phyloP scores from a whole-genome alignment of 2,888 invertebrate species.

The Leptinotarsa haldemani region DNA sequence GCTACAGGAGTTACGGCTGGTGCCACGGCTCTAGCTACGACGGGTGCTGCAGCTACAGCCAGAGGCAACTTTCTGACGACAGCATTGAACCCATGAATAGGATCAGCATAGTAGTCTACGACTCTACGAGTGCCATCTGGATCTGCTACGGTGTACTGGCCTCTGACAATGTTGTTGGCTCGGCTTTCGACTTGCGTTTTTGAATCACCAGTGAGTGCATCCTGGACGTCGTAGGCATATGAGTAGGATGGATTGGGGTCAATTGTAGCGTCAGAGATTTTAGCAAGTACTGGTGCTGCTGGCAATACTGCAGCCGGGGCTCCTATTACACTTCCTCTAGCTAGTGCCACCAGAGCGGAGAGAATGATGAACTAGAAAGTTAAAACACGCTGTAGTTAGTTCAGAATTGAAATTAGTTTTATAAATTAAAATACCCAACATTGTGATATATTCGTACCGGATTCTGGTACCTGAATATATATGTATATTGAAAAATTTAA shows the following conservation, averaged over 20 bases:
- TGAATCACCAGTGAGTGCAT: conserved; percentile 69
- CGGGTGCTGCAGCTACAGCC: conserved; percentile 48
- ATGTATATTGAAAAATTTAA: no score
- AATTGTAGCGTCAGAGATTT: conserved; percentile 59
- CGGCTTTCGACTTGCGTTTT: conserved; percentile 70
- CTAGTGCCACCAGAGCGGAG: conserved; percentile 61
- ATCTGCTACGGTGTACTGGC: conserved; percentile 69
- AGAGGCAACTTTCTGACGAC: conserved; percentile 69
- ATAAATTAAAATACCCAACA: no score
- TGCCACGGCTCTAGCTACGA: conserved; percentile 38
- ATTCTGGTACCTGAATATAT: no score
- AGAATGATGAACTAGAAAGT: conserved; percentile 45
- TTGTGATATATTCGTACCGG: no score
- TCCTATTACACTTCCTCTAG: conserved; percentile 55
- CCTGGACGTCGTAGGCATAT: conserved; percentile 70
- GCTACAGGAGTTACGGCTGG: conserved; percentile 27
- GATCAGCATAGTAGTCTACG: conserved; percentile 72
- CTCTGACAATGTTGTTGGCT: conserved; percentile 70
- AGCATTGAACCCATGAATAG: conserved; percentile 71
- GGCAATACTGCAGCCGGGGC: conserved; percentile 45
- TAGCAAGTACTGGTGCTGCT: conserved; percentile 47
- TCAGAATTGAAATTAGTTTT: no score
- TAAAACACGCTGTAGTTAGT: no score
- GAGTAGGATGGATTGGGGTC: conserved; percentile 71
- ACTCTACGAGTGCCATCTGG: conserved; percentile 70